Conservation (phyloP, 2,797 vertebrate genomes). For the Anas georgica region DNA sequence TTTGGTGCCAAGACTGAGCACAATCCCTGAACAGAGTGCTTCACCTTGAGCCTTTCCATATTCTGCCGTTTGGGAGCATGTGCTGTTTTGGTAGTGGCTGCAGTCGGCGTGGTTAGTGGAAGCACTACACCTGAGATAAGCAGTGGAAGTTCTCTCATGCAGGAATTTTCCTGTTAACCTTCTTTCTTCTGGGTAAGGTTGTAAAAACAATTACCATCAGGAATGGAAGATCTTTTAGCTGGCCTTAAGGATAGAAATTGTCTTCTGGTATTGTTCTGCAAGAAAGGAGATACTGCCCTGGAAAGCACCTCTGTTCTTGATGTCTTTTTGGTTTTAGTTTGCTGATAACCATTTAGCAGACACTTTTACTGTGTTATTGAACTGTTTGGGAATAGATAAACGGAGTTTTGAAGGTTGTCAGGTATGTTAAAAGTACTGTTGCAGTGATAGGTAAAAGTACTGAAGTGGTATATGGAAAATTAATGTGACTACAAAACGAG, state of each 20-base stretch:
- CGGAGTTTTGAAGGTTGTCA: neutral
- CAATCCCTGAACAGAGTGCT: neutral
- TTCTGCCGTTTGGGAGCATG: accelerated
- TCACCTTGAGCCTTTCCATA: slow-evolving; percentile 31
- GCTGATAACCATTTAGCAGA: neutral
- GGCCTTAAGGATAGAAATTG: neutral
- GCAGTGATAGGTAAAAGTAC: neutral
- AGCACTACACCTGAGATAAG: neutral
- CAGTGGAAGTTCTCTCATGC: neutral
- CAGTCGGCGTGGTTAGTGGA: neutral
- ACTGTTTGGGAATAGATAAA: neutral
- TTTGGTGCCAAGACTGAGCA: neutral
- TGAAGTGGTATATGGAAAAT: neutral
- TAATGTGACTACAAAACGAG: neutral
- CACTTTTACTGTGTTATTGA: neutral
- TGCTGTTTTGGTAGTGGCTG: neutral
- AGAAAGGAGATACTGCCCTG: neutral
- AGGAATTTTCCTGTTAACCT: neutral
- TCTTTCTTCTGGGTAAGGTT: neutral
- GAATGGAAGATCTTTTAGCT: neutral
- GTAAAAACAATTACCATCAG: neutral
- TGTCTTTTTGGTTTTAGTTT: neutral
- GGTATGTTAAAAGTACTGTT: neutral
- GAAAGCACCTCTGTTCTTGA: neutral
- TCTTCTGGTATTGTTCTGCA: neutral